Conservation (phyloP, 2,888 invertebrate genomes). For the Listrodromus nycthemerus region DNA sequence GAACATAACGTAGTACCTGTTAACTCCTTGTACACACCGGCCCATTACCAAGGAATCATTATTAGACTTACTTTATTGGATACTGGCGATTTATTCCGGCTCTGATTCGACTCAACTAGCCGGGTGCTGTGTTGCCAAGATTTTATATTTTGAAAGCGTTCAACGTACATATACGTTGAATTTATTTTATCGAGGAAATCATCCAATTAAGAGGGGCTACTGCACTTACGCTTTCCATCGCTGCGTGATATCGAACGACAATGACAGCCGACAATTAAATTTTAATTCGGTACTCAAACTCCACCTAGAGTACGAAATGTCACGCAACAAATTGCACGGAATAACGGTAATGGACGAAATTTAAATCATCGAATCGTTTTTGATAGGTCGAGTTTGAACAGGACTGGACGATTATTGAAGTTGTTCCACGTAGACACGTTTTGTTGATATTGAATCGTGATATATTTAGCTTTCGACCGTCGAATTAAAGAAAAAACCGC, state of each 20-base stretch:
- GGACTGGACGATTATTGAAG: too few relatives aligned
- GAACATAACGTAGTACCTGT: constrained; percentile 61
- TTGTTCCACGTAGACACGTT: background rate
- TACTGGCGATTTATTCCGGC: constrained; percentile 57
- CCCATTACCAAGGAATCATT: constrained; percentile 64
- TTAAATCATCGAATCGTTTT: background rate
- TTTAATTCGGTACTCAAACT: background rate
- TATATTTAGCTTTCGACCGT: background rate
- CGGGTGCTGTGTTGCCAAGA: background rate
- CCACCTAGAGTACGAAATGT: background rate
- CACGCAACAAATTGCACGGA: background rate
- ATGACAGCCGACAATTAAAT: background rate
- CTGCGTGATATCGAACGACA: background rate
- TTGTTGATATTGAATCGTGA: background rate
- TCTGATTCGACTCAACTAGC: constrained; percentile 43
- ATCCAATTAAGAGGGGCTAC: constrained; percentile 28
- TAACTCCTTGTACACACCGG: constrained; percentile 61
- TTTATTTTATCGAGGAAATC: constrained; percentile 37
- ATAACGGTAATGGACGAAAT: background rate
- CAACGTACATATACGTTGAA: constrained; percentile 29
- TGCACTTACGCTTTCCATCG: background rate
- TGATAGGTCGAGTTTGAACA: too few relatives aligned
- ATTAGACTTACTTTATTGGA: constrained; percentile 63
- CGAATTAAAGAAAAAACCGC: too few relatives aligned
- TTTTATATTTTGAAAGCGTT: constrained; percentile 49